Evolutionary conservation across 2,888 invertebrate species (phyloP), one percentile per base, ranked within the genome.

Genomic region (Nymphalis c-album): DNA sequence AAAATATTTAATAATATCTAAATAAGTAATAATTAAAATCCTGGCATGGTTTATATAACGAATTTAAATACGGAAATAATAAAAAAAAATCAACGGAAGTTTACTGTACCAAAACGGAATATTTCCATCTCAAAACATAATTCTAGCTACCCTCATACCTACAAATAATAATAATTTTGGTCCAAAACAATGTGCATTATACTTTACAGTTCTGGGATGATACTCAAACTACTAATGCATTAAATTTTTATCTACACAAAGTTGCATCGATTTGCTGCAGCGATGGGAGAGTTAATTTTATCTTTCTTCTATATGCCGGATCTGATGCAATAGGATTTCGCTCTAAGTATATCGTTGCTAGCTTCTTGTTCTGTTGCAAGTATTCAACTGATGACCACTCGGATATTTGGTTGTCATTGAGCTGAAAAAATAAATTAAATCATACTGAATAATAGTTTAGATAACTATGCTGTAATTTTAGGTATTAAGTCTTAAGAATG

Each of bases 241-340:
- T 63, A 58, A 64, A 55, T 55, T 83, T 84, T 93, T 93, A 95
- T 93, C 95, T 95, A 92, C 97, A 98, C 78, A 98, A 88, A 10
- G 98, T 99, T 10, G 99, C 99, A 92, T 99, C 99, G 76, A 99
- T 97, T 88, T 99, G 99, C 69, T 94, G 94, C 40, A 99, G 89
- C 78, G 95, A 95, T 0, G 99, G 98, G 22, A 98, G 90, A 1
- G 95, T 93, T 67, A 99, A 89, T 87, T 97, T 98, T 55, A 99
- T 93, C 88, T 99, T 99, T 76, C 98, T 94, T 66, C 99, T 92
- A 85, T 99, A 99, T 76, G 96, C 96, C 0, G 97, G 93, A 91
- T 93, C 98, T 48, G 93, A 92, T 0, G 95, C 94, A 1, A 99
- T 86, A 0, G 99, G 98, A 91, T 99, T 99, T 46, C 96, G 93